A percentile compares a stretch with the other conserved stretches of the same genome.
phyloP scores from a whole-genome alignment of 2,113 vertebrate genomes.

The Ceratotherium simum region DNA sequence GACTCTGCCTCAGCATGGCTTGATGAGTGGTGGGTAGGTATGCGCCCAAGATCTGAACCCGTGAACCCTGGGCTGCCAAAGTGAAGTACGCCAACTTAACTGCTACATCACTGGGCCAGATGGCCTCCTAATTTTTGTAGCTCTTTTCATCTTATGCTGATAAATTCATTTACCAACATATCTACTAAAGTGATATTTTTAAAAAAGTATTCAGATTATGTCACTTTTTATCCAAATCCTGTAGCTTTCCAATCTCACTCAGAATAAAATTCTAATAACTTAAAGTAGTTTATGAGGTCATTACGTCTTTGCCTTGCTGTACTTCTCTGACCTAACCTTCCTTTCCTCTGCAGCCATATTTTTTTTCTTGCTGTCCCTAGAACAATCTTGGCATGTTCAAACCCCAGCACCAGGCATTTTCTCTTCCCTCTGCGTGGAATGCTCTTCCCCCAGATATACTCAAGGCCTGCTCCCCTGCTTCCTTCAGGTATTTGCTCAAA shows the following conservation, averaged over 20 bases:
- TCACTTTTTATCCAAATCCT: background rate
- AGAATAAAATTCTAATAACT: background rate
- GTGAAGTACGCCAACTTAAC: too few species aligned
- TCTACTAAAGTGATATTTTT: background rate
- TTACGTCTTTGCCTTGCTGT: too few species aligned
- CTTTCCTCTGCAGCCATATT: background rate
- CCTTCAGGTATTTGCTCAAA: background rate
- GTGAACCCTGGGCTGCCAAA: too few species aligned
- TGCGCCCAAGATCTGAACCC: too few species aligned
- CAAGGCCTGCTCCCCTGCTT: background rate
- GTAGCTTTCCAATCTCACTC: background rate
- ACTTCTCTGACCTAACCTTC: background rate
- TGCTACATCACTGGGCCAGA: too few species aligned
- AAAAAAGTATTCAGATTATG: background rate
- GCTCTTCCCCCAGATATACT: background rate
- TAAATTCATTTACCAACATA: background rate
- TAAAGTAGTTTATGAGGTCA: background rate
- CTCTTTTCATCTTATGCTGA: background rate
- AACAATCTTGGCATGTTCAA: background rate
- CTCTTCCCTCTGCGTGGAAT: too few species aligned
- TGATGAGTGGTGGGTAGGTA: too few species aligned
- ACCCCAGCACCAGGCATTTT: background rate
- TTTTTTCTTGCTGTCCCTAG: background rate
- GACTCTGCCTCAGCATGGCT: too few species aligned
- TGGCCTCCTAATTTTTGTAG: background rate